These are phyloP conservation scores for Amphiura filiformis DNA, from an alignment of 35 echinoderm and acorn worm species.

Conservation along the genomic window DNA sequence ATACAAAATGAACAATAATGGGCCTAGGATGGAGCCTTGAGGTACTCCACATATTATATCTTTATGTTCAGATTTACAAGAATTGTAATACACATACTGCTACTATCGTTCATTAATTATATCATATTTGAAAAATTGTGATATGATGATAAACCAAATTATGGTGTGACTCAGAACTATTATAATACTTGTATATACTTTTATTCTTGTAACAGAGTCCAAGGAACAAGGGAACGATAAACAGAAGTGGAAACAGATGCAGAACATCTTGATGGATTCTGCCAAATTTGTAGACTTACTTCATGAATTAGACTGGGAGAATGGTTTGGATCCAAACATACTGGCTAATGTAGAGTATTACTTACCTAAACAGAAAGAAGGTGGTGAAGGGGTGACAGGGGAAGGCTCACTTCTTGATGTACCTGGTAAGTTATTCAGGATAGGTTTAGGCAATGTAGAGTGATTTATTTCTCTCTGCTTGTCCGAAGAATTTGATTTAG, in stretches of 20 bases:
- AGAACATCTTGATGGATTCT: conserved; percentile 81
- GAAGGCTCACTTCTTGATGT: conserved; percentile 89
- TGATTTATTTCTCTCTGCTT: too few species aligned
- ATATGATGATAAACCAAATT: too few species aligned
- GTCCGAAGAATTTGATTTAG: too few species aligned
- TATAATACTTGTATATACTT: too few species aligned
- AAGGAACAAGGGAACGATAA: conserved; percentile 76
- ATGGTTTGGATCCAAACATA: conserved; percentile 63
- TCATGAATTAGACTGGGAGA: conserved; percentile 80
- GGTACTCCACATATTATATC: too few species aligned
- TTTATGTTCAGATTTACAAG: too few species aligned
- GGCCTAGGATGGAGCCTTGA: too few species aligned
- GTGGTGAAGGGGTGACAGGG: conserved; percentile 85
- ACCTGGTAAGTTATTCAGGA: conserved; percentile 82
- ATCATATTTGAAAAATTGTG: too few species aligned
- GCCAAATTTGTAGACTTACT: conserved; percentile 93
- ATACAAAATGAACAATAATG: too few species aligned
- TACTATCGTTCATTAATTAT: too few species aligned
- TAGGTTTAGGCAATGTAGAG: not conserved
- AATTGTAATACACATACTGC: too few species aligned
- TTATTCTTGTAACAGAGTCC: conserved; percentile 45
- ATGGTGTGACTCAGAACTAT: too few species aligned
- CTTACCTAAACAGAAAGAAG: conserved; percentile 66
- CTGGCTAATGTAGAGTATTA: conserved; percentile 69
- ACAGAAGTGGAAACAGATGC: conserved; percentile 94